Evolutionary conservation across 2,113 vertebrate species (phyloP), one percentile per base, ranked within the genome.

Genomic region (Zeus faber): DNA sequence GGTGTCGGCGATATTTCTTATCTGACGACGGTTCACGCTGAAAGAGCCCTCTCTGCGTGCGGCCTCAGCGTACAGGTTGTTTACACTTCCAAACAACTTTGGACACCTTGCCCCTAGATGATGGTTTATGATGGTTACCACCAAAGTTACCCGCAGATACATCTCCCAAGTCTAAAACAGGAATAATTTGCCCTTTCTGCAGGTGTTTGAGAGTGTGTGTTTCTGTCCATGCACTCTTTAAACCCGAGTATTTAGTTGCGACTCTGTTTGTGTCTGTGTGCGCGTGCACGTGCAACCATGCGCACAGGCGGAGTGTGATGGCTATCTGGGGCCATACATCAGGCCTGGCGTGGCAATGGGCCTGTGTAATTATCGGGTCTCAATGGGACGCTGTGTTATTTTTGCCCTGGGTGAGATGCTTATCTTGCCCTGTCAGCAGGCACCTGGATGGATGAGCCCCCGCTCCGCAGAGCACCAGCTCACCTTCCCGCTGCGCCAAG

Each of bases 381-480:
- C 86, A 89, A 83, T 86, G 84, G 80, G 76, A 85, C 72, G 62
- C 77, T 80, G 82, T 89, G 88, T 90, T 89, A 80, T 86, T 89
- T 85, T 86, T 81, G 85, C 85, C 86, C 78, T 67, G 82, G 84
- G 85, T 88, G 84, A 88, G 89, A 89, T 89, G 70, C 81, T 86
- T 88, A 90, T 90, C 89, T 77, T 66, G 55, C 20, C 26, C 82
- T 84, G 76, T 83, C 75, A 85, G 86, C 74, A 87, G 81, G 74
- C 85, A 87, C 85, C 84, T 85, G 85, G 84, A 87, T 86, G 79
- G 82, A 89, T 88, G 85, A 85, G 66, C 59, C 35, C 29, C 1
- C 58, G 59, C 33, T 70, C 60, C 66, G 62, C 66, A 17, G 56
- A 76, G 77, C 72, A 26, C 51, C 27, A 14, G 57, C 70, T 74